Base-by-base conservation (phyloP, 2,113 vertebrate genomes). In the Cricetomys ansorgei region DNA sequence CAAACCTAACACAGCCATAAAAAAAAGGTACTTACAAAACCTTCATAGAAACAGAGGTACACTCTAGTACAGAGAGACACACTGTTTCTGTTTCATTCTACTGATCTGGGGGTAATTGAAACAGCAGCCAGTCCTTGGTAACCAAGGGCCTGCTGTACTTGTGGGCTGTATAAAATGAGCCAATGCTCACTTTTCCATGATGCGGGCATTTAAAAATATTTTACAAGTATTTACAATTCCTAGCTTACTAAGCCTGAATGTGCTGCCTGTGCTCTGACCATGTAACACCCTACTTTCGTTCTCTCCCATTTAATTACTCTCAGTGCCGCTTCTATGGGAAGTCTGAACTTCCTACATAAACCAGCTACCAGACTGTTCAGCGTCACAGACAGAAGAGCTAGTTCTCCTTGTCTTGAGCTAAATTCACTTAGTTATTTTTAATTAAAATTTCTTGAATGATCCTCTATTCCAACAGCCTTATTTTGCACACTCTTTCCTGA, bases 391-490 rank as follows among this genome's bases (percentile, higher is more conserved):
- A 91, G 89, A 69, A 62, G 16, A 88, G 77, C n/a, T 43, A 45
- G 25, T 9, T 57, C 23, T 77, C 67, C 59, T 86, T 92, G 59
- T 80, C 86, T 72, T 89, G 57, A 86, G 67, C n/a, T n/a, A 88
- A 1, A 27, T 8, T 64, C n/a, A 77, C 34, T 69, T 50, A 27
- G 31, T 53, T 67, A 50, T 64, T 93, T 86, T 29, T 69, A 89
- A 92, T 72, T 40, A 80, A 96, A 91, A 67, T 85, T 76, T 76
- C 84, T 29, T 77, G 65, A 80, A 87, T 2, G 69, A 83, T 84
- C 83, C 43, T 80, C 96, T 81, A 69, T 91, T 83, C 79, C 53
- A 75, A 64, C 50, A 89, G 76, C 11, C 89, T 96, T 65, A 73
- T 79, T 92, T 89, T 89, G 69, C n/a, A 80, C 19, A 53, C 19